Evolutionary conservation across 2,888 invertebrate species (phyloP).

Genomic region (Phrixothrix hirtus): DNA sequence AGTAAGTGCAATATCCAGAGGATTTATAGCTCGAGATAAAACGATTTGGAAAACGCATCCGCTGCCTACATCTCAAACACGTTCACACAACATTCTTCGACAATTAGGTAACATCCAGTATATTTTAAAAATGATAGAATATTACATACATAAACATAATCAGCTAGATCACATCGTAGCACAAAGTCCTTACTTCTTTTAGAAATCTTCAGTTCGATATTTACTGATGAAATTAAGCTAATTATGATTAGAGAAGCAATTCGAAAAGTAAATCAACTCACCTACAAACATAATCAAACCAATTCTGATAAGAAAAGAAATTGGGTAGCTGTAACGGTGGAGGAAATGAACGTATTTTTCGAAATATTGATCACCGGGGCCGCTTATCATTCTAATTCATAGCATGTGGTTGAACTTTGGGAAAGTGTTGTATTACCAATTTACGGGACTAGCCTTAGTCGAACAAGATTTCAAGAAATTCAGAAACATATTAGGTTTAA

Average conservation of each 20-base stretch:
- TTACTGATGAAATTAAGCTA: no score
- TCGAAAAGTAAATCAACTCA: no score
- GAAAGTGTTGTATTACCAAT: conserved; percentile 7
- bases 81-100: neutral
- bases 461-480: conserved; percentile 4
- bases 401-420: conserved; percentile 11
- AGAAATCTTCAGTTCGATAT: no score
- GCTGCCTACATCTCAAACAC: neutral
- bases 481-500: conserved; percentile 16
- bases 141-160: neutral
- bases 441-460: conserved; percentile 1
- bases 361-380: neutral
- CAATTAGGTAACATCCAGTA: neutral
- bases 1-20: no score
- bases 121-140: neutral
- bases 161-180: neutral
- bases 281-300: neutral
- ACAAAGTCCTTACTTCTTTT: neutral
- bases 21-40: no score
- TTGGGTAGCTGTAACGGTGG: neutral
- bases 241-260: neutral
- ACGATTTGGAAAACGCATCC: no score
- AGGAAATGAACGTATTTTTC: no score
- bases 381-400: conserved; percentile 6
- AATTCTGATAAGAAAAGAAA: neutral